Conservation (phyloP, 2,888 invertebrate species). For the Norana najaformis region DNA sequence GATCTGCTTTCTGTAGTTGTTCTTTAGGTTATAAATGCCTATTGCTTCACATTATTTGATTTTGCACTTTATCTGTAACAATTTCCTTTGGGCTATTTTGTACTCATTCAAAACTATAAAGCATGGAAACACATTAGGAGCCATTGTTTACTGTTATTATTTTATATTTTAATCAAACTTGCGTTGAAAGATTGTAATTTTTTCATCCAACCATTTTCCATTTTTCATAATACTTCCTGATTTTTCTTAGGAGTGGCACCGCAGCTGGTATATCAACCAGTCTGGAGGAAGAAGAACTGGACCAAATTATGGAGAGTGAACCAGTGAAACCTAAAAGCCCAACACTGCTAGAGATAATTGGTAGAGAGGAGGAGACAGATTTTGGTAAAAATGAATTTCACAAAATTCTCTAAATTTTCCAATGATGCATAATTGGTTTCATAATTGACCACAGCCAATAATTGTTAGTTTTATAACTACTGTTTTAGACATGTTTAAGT, state of each 20-base stretch:
- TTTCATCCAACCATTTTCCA: background rate
- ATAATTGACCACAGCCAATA: too few relatives aligned
- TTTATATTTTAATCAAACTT: background rate
- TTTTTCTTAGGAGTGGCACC: background rate
- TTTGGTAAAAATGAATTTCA: background rate
- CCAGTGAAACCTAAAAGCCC: background rate
- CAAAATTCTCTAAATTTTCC: background rate
- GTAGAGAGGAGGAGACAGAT: background rate
- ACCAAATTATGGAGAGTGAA: background rate
- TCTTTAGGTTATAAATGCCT: too few relatives aligned
- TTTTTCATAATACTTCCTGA: background rate
- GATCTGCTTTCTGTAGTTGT: too few relatives aligned
- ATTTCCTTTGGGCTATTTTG: background rate
- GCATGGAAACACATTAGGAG: background rate
- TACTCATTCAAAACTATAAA: background rate
- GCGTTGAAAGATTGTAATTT: background rate
- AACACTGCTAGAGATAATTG: background rate
- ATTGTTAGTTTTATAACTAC: too few relatives aligned
- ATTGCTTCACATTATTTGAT: too few relatives aligned
- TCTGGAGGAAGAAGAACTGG: background rate
- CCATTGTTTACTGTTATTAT: background rate
- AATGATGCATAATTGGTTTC: too few relatives aligned
- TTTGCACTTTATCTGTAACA: too few relatives aligned
- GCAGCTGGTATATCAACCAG: background rate
- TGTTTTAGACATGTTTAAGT: too few relatives aligned